Conservation (phyloP, 2,888 invertebrate species). For the Drosophila nigritarsus region DNA sequence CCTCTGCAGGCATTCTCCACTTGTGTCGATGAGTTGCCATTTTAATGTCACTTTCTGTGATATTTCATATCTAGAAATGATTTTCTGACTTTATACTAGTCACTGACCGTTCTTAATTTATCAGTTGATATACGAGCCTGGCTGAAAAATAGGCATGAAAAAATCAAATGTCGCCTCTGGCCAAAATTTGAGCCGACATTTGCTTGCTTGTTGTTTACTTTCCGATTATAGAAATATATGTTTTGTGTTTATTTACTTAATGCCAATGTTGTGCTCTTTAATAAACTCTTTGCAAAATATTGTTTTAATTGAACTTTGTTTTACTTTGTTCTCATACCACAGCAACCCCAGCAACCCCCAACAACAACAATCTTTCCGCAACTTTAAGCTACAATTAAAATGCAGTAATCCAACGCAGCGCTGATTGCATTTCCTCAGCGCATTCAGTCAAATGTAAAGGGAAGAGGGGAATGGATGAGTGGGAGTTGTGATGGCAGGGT, state of each 20-base stretch:
- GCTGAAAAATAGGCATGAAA: constrained; percentile 27
- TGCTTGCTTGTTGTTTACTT: constrained; percentile 15
- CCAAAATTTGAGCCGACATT: constrained; percentile 43
- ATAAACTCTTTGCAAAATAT: constrained; percentile 66
- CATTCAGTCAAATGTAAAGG: constrained; percentile 36
- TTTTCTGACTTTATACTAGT: constrained; percentile 1
- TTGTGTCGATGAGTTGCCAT: neutral
- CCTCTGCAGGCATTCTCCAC: neutral
- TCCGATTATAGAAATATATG: constrained; percentile 21
- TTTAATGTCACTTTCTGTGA: constrained; percentile 5
- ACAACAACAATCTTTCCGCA: neutral
- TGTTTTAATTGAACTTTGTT: constrained; percentile 53
- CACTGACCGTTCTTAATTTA: neutral
- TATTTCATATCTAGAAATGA: constrained; percentile 1
- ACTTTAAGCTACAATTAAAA: constrained; percentile 50
- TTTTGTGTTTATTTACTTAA: constrained; percentile 66
- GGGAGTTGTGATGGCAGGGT: neutral
- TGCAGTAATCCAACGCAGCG: constrained; percentile 38
- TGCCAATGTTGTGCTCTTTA: constrained; percentile 52
- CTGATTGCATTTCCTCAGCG: constrained; percentile 39
- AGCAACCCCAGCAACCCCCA: too few species aligned
- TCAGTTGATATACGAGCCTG: constrained; percentile 7
- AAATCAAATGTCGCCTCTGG: constrained; percentile 53
- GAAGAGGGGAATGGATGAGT: too few species aligned
- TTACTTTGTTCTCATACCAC: constrained; percentile 1